phyloP scores from a whole-genome alignment of 2,797 vertebrate species.

The Poeciliopsis paucimaculata region DNA sequence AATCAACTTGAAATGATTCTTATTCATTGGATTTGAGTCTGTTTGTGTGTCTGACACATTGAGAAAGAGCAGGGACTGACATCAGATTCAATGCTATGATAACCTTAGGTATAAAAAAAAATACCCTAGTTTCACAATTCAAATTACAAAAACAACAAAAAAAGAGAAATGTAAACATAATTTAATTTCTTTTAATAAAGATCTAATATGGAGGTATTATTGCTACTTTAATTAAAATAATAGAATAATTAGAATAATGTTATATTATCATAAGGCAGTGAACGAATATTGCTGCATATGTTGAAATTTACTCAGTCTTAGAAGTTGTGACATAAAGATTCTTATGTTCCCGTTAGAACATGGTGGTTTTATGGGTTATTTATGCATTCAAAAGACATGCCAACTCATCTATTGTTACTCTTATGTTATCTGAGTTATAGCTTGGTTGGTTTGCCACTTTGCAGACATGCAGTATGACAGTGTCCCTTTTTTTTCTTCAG shows the following conservation, averaged over 20 bases:
- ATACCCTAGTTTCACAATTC: conserved; percentile 9
- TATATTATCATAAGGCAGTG: not conserved
- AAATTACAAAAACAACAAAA: not conserved
- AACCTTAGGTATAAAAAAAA: not conserved
- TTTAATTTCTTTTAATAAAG: not conserved
- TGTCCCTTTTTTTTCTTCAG: not conserved
- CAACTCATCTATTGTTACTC: not conserved
- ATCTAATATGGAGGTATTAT: not conserved
- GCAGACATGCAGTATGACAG: not conserved
- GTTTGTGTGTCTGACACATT: not conserved
- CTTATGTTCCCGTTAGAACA: not conserved
- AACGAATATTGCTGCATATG: not conserved
- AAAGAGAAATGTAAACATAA: not conserved
- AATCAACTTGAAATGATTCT: conserved; percentile 7
- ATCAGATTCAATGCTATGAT: not conserved
- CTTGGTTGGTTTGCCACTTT: not conserved
- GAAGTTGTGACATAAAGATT: not conserved
- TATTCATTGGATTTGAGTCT: not conserved
- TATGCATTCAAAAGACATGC: not conserved
- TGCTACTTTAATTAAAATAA: not conserved
- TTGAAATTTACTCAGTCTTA: not conserved
- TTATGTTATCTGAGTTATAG: not conserved
- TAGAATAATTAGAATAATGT: not conserved
- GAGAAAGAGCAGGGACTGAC: conserved; percentile 15
- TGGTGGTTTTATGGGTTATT: not conserved